Evolutionary conservation across 2,113 vertebrate species (phyloP).

Genomic region (Apteryx owenii): DNA sequence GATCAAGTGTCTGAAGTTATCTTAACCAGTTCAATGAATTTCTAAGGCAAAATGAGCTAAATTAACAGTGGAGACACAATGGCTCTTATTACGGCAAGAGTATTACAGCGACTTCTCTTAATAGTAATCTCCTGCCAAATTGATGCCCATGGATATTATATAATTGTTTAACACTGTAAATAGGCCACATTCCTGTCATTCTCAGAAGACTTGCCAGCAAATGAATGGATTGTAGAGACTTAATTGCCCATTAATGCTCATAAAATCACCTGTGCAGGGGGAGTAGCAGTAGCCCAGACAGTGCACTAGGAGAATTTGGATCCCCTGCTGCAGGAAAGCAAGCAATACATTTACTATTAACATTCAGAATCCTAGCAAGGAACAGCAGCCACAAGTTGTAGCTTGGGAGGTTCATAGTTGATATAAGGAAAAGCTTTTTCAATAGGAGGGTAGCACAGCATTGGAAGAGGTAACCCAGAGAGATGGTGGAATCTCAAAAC

Average conservation of each 20-base stretch:
- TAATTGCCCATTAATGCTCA: not conserved
- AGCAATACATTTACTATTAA: not conserved
- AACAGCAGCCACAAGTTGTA: not conserved
- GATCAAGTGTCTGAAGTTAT: conserved; percentile 23
- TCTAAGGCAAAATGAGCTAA: not conserved
- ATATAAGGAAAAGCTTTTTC: not conserved
- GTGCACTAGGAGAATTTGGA: not conserved
- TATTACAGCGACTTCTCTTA: not conserved
- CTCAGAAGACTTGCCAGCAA: not conserved
- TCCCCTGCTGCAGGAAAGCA: not conserved
- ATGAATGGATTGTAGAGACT: not conserved
- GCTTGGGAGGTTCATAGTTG: not conserved
- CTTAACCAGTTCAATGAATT: not conserved
- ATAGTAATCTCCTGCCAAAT: not conserved
- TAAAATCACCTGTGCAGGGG: not conserved
- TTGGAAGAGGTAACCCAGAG: not conserved
- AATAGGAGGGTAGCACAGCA: not conserved
- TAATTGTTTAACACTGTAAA: conserved; percentile 8
- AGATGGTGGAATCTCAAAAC: not conserved
- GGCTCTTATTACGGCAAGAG: not conserved
- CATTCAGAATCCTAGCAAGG: not conserved
- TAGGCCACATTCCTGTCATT: not conserved
- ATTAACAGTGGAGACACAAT: conserved; percentile 11
- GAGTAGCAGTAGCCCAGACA: not conserved
- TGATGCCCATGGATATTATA: not conserved